A percentile compares a stretch with the other conserved stretches of the same genome.
These are phyloP conservation scores for Aldabrachelys gigantea DNA, from an alignment of 2,113 vertebrate species.

Conservation along the genomic window DNA sequence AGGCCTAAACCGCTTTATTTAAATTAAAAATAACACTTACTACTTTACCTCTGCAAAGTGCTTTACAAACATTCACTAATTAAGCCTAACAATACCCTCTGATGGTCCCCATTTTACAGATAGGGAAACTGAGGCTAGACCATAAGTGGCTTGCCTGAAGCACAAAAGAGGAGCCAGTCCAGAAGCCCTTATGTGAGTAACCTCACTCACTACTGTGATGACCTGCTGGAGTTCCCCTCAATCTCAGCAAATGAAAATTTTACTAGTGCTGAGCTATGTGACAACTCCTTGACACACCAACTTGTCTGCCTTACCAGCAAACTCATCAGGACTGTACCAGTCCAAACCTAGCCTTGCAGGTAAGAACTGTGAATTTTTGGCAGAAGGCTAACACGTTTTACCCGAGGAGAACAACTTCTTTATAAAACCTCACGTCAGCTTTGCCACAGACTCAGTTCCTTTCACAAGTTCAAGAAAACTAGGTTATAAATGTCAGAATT, in stretches of 20 bases:
- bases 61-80: background rate
- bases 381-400: too few relatives aligned
- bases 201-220: background rate
- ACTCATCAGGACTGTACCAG: too few relatives aligned
- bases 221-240: too few relatives aligned
- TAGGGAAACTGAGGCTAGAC: background rate
- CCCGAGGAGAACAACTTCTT: background rate
- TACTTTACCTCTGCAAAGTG: accelerated
- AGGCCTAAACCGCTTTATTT: background rate
- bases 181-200: background rate
- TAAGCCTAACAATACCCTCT: background rate
- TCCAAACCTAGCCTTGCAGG: too few relatives aligned
- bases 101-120: background rate
- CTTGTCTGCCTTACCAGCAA: too few relatives aligned
- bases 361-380: background rate
- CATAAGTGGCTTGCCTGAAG: background rate
- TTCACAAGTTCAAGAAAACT: background rate
- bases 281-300: too few relatives aligned
- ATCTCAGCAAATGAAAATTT: too few relatives aligned
- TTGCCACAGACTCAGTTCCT: background rate
- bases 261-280: too few relatives aligned
- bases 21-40: background rate
- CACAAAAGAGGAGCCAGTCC: background rate
- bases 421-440: background rate
- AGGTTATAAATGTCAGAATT: background rate